phyloP scores from a whole-genome alignment of 2,113 vertebrate genomes.

The Petroica traversi region DNA sequence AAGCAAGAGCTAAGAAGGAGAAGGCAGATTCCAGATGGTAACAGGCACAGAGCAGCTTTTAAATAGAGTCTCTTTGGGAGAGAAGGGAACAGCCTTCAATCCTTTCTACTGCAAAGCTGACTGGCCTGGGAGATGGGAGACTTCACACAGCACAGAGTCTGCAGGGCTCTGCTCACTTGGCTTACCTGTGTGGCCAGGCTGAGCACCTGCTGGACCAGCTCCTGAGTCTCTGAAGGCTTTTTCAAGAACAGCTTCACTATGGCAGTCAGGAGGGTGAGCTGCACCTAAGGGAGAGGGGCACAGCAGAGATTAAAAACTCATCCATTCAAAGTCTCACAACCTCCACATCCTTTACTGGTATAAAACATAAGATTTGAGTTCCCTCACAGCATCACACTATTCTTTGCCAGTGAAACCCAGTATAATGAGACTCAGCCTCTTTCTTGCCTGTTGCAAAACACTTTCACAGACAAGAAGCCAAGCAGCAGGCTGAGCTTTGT shows the following conservation, averaged over 20 bases:
- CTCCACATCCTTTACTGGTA: not conserved
- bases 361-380: not conserved
- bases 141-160: not conserved
- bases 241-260: conserved; percentile 97
- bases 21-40: not conserved
- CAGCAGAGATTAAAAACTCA: not conserved
- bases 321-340: not conserved
- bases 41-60: not conserved
- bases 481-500: not conserved
- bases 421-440: not conserved
- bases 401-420: not conserved
- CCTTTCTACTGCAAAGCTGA: not conserved
- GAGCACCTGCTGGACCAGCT: conserved; percentile 94
- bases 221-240: conserved; percentile 96
- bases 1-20: not conserved
- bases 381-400: not conserved
- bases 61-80: conserved; percentile 70
- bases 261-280: conserved; percentile 92
- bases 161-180: not conserved
- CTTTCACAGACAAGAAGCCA: not conserved
- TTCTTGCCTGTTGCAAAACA: not conserved
- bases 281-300: conserved; percentile 77
- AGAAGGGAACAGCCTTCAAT: conserved; percentile 6
- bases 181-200: conserved; percentile 95
- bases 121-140: not conserved